These are phyloP conservation scores for Drosophila pectinifera DNA, from an alignment of 1,140 invertebrate genomes.

Conservation along the genomic window DNA sequence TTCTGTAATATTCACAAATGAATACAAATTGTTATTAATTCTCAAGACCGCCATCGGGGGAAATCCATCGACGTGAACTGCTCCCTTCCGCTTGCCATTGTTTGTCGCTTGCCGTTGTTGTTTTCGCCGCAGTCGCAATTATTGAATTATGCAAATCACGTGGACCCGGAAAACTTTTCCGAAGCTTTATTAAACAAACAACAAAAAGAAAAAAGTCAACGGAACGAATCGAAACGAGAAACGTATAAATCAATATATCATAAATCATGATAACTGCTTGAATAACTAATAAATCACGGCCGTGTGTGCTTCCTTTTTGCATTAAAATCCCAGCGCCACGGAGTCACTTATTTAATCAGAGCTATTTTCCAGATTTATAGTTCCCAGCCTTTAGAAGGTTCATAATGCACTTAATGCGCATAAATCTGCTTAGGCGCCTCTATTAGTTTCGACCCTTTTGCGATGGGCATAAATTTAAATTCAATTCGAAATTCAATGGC, in stretches of 20 bases:
- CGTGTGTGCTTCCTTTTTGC: slow-evolving; percentile 61
- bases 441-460: slow-evolving; percentile 42
- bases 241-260: slow-evolving; percentile 71
- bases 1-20: slow-evolving; percentile 82
- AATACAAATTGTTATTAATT: slow-evolving; percentile 83
- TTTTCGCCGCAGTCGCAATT: slow-evolving; percentile 19
- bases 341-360: slow-evolving; percentile 53
- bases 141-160: slow-evolving; percentile 78
- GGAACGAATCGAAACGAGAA: slow-evolving; percentile 10
- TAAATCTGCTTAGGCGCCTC: slow-evolving; percentile 48
- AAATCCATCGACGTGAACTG: slow-evolving; percentile 42
- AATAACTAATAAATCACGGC: slow-evolving; percentile 74
- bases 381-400: neutral
- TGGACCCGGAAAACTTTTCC: slow-evolving; percentile 44
- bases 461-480: slow-evolving; percentile 29
- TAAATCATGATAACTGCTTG: slow-evolving; percentile 70
- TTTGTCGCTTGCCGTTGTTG: slow-evolving; percentile 16
- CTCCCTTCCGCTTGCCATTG: slow-evolving; percentile 20
- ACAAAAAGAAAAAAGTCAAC: slow-evolving; percentile 17
- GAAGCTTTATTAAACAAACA: slow-evolving; percentile 41
- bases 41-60: slow-evolving; percentile 67
- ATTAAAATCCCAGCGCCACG: slow-evolving; percentile 36
- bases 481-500: slow-evolving; percentile 19
- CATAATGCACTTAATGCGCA: slow-evolving; percentile 39
- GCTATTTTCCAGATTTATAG: slow-evolving; percentile 46